phyloP scores from a whole-genome alignment of 2,113 vertebrate species.

The Ochotona curzoniae region DNA sequence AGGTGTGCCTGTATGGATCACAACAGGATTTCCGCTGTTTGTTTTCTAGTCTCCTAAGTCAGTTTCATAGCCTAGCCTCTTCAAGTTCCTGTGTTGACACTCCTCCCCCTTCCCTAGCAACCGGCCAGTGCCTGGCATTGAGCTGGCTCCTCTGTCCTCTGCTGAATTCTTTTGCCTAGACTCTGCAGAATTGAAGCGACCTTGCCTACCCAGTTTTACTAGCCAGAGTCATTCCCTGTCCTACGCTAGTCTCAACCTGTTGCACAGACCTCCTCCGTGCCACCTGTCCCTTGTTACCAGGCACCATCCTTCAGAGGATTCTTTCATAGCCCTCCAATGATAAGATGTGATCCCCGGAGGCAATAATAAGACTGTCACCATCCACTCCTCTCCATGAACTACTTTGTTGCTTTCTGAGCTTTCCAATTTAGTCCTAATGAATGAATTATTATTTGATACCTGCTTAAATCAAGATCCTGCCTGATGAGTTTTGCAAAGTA shows the following conservation, averaged over 20 bases:
- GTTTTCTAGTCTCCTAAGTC: not conserved
- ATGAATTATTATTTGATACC: slow-evolving; percentile 58
- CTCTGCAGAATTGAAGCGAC: not conserved
- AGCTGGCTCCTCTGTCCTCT: not conserved
- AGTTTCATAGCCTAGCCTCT: not conserved
- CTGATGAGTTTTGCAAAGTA: slow-evolving; percentile 53
- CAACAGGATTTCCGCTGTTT: not conserved
- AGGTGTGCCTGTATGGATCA: too few species aligned
- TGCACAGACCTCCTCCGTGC: not conserved
- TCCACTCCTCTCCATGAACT: not conserved
- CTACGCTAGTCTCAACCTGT: not conserved
- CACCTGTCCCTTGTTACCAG: slow-evolving; percentile 20
- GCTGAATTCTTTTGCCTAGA: not conserved
- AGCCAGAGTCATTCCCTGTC: not conserved
- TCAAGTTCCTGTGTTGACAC: not conserved
- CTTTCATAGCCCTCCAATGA: not conserved
- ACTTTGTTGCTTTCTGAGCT: slow-evolving; percentile 26
- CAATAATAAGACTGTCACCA: slow-evolving; percentile 24
- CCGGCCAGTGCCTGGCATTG: not conserved
- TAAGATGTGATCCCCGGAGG: not conserved
- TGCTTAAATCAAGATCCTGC: slow-evolving; percentile 35
- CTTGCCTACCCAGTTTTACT: slow-evolving; percentile 15
- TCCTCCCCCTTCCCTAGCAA: not conserved
- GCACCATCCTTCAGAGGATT: not conserved
- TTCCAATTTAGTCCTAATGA: slow-evolving; percentile 54